phyloP scores from a whole-genome alignment of 2,888 invertebrate genomes.

The Troides oblongomaculatus region DNA sequence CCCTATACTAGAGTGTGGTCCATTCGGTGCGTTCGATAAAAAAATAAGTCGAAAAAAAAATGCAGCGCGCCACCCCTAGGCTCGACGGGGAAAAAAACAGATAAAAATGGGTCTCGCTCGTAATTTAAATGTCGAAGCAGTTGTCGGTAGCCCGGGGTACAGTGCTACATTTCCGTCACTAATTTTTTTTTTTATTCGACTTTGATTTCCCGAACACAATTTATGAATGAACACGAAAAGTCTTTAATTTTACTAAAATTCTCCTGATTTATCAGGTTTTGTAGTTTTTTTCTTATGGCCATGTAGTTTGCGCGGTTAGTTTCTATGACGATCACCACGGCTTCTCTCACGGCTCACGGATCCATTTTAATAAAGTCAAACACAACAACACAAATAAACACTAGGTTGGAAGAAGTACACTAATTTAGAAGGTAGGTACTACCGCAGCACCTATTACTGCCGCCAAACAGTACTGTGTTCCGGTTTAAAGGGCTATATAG shows the following conservation, averaged over 20 bases:
- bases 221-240: slow-evolving; percentile 5
- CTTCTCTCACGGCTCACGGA: too few species aligned
- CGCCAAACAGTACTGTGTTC: too few species aligned
- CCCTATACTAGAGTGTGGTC: slow-evolving; percentile 60
- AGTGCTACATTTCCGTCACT: slow-evolving; percentile 40
- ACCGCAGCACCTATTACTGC: too few species aligned
- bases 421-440: too few species aligned
- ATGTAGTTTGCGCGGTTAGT: too few species aligned
- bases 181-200: slow-evolving; percentile 35
- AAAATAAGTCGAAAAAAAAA: slow-evolving; percentile 58
- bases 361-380: too few species aligned
- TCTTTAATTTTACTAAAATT: not conserved
- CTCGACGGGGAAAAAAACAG: slow-evolving; percentile 67
- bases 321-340: too few species aligned
- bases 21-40: slow-evolving; percentile 51
- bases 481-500: too few species aligned
- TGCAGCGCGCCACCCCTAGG: slow-evolving; percentile 67
- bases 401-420: too few species aligned
- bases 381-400: too few species aligned
- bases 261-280: too few species aligned
- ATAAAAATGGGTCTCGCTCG: slow-evolving; percentile 71
- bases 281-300: too few species aligned
- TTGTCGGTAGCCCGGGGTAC: slow-evolving; percentile 63
- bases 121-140: slow-evolving; percentile 76
- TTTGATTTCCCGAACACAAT: slow-evolving; percentile 11